Percentiles rank a stretch among this genome's conserved stretches.
Conservation (phyloP, 1,140 invertebrate species). For the Cyphomyrmex costatus region DNA sequence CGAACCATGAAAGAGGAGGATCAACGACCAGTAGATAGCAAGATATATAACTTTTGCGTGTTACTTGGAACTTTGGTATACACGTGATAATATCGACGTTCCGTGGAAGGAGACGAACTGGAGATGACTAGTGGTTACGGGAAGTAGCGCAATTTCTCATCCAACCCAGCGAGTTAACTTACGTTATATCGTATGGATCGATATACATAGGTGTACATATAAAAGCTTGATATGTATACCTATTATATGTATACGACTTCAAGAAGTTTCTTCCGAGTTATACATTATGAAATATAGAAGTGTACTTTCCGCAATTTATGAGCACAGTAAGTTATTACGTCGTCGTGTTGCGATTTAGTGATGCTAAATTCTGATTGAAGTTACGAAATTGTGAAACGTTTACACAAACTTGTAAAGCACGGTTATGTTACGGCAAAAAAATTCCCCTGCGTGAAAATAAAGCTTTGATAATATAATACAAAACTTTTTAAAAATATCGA, state of each 20-base stretch:
- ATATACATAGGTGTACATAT: neutral
- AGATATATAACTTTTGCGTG: neutral
- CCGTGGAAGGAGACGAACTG: neutral
- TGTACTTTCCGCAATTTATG: neutral
- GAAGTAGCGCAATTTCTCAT: neutral
- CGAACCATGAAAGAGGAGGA: neutral
- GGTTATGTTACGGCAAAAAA: neutral
- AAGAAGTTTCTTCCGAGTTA: slow-evolving; percentile 29
- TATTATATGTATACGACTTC: neutral
- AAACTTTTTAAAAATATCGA: neutral
- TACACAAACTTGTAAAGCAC: neutral
- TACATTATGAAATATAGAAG: neutral
- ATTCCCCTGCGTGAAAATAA: neutral
- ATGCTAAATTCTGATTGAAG: neutral
- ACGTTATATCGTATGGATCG: neutral
- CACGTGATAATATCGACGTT: slow-evolving; percentile 14
- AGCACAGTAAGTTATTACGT: neutral
- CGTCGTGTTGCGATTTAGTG: slow-evolving; percentile 3
- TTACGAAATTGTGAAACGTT: slow-evolving; percentile 16
- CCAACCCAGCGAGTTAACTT: neutral
- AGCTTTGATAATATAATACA: neutral
- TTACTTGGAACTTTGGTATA: neutral
- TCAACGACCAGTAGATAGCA: slow-evolving; percentile 4
- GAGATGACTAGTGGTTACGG: neutral
- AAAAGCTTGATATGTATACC: neutral